Conservation (phyloP, 1,140 invertebrate species). For the Fragariocoptes setiger region DNA sequence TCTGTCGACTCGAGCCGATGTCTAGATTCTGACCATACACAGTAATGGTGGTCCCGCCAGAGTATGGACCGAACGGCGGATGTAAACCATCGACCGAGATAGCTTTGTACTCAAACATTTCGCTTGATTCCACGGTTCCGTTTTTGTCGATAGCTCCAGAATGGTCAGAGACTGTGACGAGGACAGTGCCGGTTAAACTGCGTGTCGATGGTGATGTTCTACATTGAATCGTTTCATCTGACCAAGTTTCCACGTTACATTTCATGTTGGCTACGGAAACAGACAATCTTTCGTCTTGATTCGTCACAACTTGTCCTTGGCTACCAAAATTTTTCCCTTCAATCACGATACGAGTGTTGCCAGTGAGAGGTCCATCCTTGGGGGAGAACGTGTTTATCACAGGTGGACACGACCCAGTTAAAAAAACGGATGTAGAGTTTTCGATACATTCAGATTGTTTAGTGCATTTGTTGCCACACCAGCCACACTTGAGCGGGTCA, state of each 20-base stretch:
- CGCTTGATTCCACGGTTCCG: conserved; percentile 1
- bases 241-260: conserved; percentile 8
- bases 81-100: conserved; percentile 7
- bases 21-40: conserved; percentile 11
- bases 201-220: background rate
- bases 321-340: conserved; percentile 16
- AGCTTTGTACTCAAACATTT: conserved; percentile 9
- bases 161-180: conserved; percentile 5
- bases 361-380: conserved; percentile 14
- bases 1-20: conserved; percentile 6
- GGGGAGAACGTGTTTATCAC: conserved; percentile 15
- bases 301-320: conserved; percentile 1
- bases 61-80: conserved; percentile 10
- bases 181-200: conserved; percentile 1
- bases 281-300: no score
- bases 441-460: conserved; percentile 10
- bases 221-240: conserved; percentile 7
- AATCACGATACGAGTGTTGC: conserved; percentile 15
- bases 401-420: conserved; percentile 11
- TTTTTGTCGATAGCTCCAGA: conserved; percentile 8
- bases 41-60: conserved; percentile 11
- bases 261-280: conserved; percentile 6
- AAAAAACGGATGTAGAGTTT: background rate
- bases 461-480: conserved; percentile 14
- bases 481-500: conserved; percentile 16